These are phyloP conservation scores for Pachypanchax playfairii DNA, from an alignment of 2,113 vertebrate species.

Conservation along the genomic window DNA sequence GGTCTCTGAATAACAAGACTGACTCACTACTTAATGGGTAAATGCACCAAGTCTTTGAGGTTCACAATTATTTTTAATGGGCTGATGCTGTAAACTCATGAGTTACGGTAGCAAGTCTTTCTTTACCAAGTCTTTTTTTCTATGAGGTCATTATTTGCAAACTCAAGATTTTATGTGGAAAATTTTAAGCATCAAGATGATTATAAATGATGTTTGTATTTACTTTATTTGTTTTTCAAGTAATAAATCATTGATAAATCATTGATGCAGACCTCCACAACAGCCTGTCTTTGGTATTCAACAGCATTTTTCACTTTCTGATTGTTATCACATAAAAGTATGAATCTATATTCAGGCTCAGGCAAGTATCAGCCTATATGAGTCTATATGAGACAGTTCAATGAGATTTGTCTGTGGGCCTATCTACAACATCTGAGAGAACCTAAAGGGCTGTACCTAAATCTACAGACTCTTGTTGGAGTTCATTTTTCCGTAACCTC, in stretches of 20 bases:
- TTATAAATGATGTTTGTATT: background rate
- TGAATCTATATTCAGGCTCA: conserved; percentile 41
- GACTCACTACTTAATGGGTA: conserved; percentile 41
- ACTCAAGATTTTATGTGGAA: conserved; percentile 12
- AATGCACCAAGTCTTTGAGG: conserved; percentile 37
- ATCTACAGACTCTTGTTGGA: conserved; percentile 72
- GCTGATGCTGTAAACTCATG: conserved; percentile 10
- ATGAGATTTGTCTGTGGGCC: conserved; percentile 78
- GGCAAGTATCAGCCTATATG: conserved; percentile 36
- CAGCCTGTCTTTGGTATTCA: background rate
- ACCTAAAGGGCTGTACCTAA: conserved; percentile 73
- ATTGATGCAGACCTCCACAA: background rate
- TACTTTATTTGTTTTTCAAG: background rate
- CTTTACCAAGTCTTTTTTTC: background rate
- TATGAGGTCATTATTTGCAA: conserved; percentile 18
- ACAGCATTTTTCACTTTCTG: conserved; percentile 9
- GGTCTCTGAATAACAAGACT: conserved; percentile 41
- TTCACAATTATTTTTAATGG: conserved; percentile 36
- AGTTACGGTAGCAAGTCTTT: conserved; percentile 27
- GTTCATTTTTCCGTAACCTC: conserved; percentile 73
- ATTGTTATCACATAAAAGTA: conserved; percentile 4
- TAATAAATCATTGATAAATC: background rate
- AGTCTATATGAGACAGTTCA: conserved; percentile 60
- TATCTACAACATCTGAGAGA: conserved; percentile 77
- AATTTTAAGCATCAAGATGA: conserved; percentile 7